These are phyloP conservation scores for Apamea epomidion DNA, from an alignment of 2,888 invertebrate genomes.

Conservation along the genomic window DNA sequence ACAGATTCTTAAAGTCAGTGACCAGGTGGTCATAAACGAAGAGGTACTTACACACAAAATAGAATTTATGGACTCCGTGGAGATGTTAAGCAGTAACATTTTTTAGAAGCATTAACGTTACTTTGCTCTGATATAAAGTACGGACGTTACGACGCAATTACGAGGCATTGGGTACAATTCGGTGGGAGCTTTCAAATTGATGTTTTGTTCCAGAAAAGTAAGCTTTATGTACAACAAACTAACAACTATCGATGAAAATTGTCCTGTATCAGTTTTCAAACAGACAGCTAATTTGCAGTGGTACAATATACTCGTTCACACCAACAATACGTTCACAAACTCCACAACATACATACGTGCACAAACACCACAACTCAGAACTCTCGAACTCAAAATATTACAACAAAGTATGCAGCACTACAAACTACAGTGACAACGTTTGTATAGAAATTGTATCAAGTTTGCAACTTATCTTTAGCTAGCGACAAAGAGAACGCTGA, in stretches of 20 bases:
- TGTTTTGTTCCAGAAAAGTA: slow-evolving; percentile 13
- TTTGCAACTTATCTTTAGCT: slow-evolving; percentile 61
- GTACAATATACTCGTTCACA: not conserved
- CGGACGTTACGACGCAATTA: slow-evolving; percentile 46
- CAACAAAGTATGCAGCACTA: slow-evolving; percentile 53
- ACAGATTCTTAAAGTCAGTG: slow-evolving; percentile 13
- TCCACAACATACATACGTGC: slow-evolving; percentile 11
- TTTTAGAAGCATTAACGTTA: slow-evolving; percentile 62
- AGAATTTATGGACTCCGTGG: slow-evolving; percentile 71
- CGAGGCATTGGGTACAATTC: slow-evolving; percentile 51
- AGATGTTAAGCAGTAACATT: slow-evolving; percentile 71
- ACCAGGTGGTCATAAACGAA: slow-evolving; percentile 44
- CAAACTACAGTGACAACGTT: slow-evolving; percentile 52
- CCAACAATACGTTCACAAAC: slow-evolving; percentile 32
- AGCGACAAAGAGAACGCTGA: slow-evolving; percentile 60
- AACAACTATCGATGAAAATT: not conserved
- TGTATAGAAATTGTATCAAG: slow-evolving; percentile 57
- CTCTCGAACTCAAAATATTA: slow-evolving; percentile 43
- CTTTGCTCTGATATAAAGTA: slow-evolving; percentile 51
- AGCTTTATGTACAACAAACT: slow-evolving; percentile 3
- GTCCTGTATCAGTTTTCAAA: not conserved
- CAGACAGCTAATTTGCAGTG: slow-evolving; percentile 9
- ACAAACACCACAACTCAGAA: slow-evolving; percentile 21
- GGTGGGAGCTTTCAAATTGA: slow-evolving; percentile 14
- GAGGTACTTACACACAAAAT: slow-evolving; percentile 58